Evolutionary conservation across 2,113 vertebrate genomes (phyloP), one percentile per base, ranked within the genome.

Genomic region (Odontophorus gujanensis): DNA sequence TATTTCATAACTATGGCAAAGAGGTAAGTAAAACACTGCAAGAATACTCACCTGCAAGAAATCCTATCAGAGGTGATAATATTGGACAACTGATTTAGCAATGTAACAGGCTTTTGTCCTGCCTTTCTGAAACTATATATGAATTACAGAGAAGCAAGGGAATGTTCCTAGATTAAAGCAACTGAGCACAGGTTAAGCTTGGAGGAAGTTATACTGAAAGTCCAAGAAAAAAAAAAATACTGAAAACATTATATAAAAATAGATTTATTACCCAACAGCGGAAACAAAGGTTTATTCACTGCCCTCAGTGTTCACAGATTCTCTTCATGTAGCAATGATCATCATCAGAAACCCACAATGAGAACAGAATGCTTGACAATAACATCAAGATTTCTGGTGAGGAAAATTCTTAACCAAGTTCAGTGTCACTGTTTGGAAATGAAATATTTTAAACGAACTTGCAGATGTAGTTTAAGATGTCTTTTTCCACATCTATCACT

Each of bases 191-290:
- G 53, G 1, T 59, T 67, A 24, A 1, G 2, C 30, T 61, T 66
- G 13, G 66, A 90, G 20, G 65, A 93, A 62, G 63, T 50, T 1
- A 78, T 18, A 47, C 4, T 5, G 0, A 2, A 74, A 89, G 38
- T 24, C 45, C 32, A 43, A 8, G 69, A 65, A 82, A 65, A 53
- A 2, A 2, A 53, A 63, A 48, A 2, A 72, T 58, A 69, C 2
- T 24, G 13, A 85, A 83, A 78, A 43, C 12, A 5, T 9, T 30
- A 24, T 95, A 95, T 13, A 93, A 95, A 96, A 97, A 97, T 82
- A 81, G 75, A 88, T 96, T 96, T 95, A 96, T 94, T 96, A 63
- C 40, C 42, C 28, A 82, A 40, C 8, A 66, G 40, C 3, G 15
- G 28, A 81, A 92, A 61, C 7, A 32, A 24, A 42, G 22, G 57